Evolutionary conservation across 2,888 invertebrate species (phyloP), one percentile per base, ranked within the genome.

Genomic region (Schizaphis graminum): DNA sequence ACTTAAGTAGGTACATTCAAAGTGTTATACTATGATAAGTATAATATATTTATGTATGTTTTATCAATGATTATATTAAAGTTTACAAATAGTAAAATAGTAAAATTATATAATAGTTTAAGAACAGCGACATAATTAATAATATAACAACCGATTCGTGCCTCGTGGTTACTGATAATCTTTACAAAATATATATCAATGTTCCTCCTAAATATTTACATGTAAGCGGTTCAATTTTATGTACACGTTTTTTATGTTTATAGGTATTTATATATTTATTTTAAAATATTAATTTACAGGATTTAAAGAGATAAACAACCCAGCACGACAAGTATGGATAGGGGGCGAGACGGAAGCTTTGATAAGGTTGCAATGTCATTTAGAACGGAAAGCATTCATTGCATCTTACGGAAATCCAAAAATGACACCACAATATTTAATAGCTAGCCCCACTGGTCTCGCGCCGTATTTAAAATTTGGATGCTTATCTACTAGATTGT

Each of bases 341-440:
- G 98, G 98, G 0, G 98, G 98, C 0, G 98, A 98, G 95, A 97
- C 96, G 67, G 98, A 98, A 95, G 96, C 96, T 1, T 94, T 95
- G 53, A 95, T 95, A 28, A 95, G 95, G 35, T 92, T 98, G 94
- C 98, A 98, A 95, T 96, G 97, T 49, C 97, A 98, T 95, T 96
- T 98, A 88, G 98, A 98, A 95, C 96, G 98, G 87, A 98, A 98
- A 96, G 98, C 98, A 0, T 98, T 98, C 98, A 98, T 98, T 21
- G 98, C 98, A n/a, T 98, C 98, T 44, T 98, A 98, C 95, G 98
- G 98, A 21, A 96, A 97, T 89, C 98, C 98, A 0, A 98, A 98
- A 96, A 98, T 98, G 98, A 98, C 98, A 0, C 98, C 98, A 1
- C 98, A 98, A 95, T 98, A 98, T 0, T 96, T 98, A 85, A 96